Evolutionary conservation across 2,113 vertebrate genomes (phyloP).

Genomic region (Pelobates fuscus): DNA sequence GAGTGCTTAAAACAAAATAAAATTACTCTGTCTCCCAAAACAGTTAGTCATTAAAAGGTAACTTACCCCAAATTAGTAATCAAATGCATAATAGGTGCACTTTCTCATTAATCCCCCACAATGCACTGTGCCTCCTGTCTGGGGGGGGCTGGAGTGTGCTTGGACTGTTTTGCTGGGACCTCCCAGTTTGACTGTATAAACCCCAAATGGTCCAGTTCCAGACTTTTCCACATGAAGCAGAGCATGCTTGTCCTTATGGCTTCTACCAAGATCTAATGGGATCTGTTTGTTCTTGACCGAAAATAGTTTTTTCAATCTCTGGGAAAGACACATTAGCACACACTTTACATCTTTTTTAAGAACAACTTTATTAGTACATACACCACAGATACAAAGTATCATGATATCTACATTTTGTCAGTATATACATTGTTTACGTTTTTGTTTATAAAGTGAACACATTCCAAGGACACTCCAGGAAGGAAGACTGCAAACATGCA

Average conservation of each 20-base stretch:
- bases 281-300: constrained; percentile 43
- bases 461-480: background rate
- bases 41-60: too few relatives aligned
- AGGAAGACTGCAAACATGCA: constrained; percentile 31
- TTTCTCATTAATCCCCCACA: constrained; percentile 58
- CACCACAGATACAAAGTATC: background rate
- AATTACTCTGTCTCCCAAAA: too few relatives aligned
- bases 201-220: constrained; percentile 63
- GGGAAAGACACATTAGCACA: constrained; percentile 71
- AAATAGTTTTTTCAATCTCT: constrained; percentile 61
- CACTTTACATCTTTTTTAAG: constrained; percentile 21
- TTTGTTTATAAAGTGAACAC: too few relatives aligned
- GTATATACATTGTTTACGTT: too few relatives aligned
- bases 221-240: constrained; percentile 65
- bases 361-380: background rate
- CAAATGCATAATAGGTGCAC: background rate
- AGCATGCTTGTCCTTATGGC: constrained; percentile 63
- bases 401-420: too few relatives aligned
- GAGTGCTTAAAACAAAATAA: too few relatives aligned
- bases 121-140: constrained; percentile 73
- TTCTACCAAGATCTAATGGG: constrained; percentile 7
- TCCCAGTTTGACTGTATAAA: constrained; percentile 88
- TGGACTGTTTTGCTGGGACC: constrained; percentile 89
- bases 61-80: too few relatives aligned
- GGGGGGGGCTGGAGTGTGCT: constrained; percentile 82